Percentiles rank a stretch among this genome's conserved stretches.
Evolutionary conservation across 2,888 invertebrate species (phyloP).

Genomic region (Morinoia aosen): DNA sequence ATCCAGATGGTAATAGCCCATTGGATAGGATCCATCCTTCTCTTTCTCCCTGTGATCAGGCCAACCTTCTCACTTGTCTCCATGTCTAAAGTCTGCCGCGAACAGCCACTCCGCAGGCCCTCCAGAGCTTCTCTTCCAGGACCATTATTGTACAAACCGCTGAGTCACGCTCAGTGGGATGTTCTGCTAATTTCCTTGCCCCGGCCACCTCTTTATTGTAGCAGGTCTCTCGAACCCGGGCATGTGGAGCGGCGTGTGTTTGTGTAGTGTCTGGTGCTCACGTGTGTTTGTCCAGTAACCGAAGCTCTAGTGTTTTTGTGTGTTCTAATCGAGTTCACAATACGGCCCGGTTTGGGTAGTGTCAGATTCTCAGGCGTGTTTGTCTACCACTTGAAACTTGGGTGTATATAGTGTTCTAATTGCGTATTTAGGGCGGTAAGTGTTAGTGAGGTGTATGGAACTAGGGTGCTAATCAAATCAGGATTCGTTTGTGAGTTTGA

Average conservation of each 20-base stretch:
- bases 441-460: no score
- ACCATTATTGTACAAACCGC: constrained; percentile 41
- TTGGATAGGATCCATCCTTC: constrained; percentile 41
- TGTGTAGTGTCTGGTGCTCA: neutral
- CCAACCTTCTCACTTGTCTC: constrained; percentile 44
- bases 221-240: neutral
- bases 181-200: constrained; percentile 19
- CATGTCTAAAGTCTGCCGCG: constrained; percentile 16
- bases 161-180: constrained; percentile 27
- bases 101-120: constrained; percentile 14
- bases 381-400: neutral
- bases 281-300: neutral
- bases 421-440: no score
- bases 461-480: no score
- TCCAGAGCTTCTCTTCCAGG: neutral
- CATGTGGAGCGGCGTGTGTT: neutral
- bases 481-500: no score
- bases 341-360: neutral
- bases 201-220: constrained; percentile 26
- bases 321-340: neutral
- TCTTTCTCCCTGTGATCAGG: constrained; percentile 48
- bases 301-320: neutral
- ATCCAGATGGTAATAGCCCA: constrained; percentile 39
- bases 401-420: no score
- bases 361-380: neutral